Base-by-base conservation (phyloP, 1,140 invertebrate genomes). In the Meloidogyne floridensis region DNA sequence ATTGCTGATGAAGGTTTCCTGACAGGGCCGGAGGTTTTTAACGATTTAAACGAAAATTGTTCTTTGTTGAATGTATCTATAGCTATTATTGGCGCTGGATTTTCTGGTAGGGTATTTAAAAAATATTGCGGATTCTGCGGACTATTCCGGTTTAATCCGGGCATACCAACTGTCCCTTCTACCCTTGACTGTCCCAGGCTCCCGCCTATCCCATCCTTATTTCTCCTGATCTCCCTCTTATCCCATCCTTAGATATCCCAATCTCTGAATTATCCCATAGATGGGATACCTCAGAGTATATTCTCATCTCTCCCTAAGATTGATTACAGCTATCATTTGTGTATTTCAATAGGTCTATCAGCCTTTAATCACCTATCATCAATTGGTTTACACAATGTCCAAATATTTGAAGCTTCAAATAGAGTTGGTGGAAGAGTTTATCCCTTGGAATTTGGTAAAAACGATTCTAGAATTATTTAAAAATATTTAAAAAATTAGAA, bases 401-500 rank as follows among this genome's bases (percentile, higher is more conserved):
- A 82, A 65, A n/a, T 84, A 20, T 84, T 84, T 77, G 83, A 84
- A 69, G 83, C 77, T 43, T 72, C 80, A 15, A 53, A 80, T 74
- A 70, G 83, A 56, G 47, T 84, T n/a, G 83, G 83, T 11, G 83
- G 83, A 11, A 77, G 83, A 47, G 83, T 84, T 43, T 84, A 42
- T 53, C 83, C 83, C 13, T 32, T 84, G 9, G 20, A 73, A 81
- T 84, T 73, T 72, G 69, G 83, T 84, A 54, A 82, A n/a, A 8
- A 32, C n/a, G 56, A 56, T 18, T 3, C 5, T 10, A 77, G 0
- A 69, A 81, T 32, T 18, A 56, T 18, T 10, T 80, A 53, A 15
- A 70, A 47, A 10, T 3, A 13, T 11, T 65, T 7, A 15, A 10
- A 9, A 13, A 70, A 81, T 81, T 10, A 84, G 77, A 82, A n/a